These are phyloP conservation scores for Gymnocephalus cernua DNA, from an alignment of 2,113 vertebrate genomes.

Conservation along the genomic window DNA sequence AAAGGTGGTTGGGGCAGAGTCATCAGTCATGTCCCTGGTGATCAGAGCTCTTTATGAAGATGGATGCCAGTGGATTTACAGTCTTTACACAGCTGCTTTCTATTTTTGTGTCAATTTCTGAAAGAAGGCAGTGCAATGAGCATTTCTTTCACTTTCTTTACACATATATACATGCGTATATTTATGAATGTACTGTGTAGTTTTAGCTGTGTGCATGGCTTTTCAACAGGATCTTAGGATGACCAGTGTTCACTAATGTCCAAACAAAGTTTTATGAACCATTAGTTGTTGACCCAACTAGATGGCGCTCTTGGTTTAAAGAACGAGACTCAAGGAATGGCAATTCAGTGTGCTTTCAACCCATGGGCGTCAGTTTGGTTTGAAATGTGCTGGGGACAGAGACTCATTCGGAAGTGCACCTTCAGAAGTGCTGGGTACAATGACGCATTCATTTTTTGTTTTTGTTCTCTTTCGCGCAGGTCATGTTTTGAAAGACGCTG, in stretches of 20 bases:
- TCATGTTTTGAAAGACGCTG: no score
- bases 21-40: constrained; percentile 45
- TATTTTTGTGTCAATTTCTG: not conserved
- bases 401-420: no score
- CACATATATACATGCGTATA: not conserved
- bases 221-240: not conserved
- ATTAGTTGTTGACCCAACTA: no score
- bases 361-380: no score
- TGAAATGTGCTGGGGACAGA: no score
- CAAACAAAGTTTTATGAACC: no score
- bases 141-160: not conserved
- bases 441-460: no score
- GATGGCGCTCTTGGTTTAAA: no score
- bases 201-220: not conserved
- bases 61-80: not conserved
- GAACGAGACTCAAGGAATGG: no score
- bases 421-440: no score
- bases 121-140: not conserved
- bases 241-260: not conserved
- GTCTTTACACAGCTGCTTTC: not conserved
- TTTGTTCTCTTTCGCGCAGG: no score
- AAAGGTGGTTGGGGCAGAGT: not conserved
- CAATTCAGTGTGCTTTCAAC: no score
- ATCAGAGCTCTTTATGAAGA: constrained; percentile 34
- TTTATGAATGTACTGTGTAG: not conserved